These are phyloP conservation scores for Eucriotettix oculatus DNA, from an alignment of 2,888 invertebrate genomes.

Conservation along the genomic window DNA sequence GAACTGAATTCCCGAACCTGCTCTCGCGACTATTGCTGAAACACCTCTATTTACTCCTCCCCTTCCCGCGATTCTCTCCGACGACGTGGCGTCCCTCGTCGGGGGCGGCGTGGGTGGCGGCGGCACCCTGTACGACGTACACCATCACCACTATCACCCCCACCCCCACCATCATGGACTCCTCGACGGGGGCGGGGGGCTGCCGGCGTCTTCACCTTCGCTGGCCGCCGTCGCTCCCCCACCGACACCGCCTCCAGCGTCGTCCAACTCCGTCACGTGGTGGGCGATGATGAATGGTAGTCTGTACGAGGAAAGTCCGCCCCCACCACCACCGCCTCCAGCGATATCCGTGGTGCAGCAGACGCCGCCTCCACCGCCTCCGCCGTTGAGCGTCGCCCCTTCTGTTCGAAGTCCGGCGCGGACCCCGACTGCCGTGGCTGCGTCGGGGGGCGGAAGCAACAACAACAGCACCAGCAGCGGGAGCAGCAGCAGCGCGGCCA, in stretches of 20 bases:
- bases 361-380: conserved; percentile 28
- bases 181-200: conserved; percentile 61
- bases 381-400: conserved; percentile 23
- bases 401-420: no score
- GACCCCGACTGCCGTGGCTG: conserved; percentile 11
- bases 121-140: background rate
- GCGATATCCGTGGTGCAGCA: background rate
- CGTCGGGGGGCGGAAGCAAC: conserved; percentile 1
- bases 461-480: background rate
- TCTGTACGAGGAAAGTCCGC: conserved; percentile 54
- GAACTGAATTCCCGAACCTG: no score
- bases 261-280: conserved; percentile 63
- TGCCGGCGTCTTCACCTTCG: conserved; percentile 24
- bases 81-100: conserved; percentile 1
- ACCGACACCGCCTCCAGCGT: conserved; percentile 64
- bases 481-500: conserved; percentile 10
- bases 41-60: background rate
- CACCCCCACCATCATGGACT: conserved; percentile 66
- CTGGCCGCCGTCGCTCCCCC: conserved; percentile 27
- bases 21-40: no score
- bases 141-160: conserved; percentile 23
- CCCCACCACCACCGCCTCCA: conserved; percentile 22
- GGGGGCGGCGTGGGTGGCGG: background rate
- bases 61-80: background rate
- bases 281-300: conserved; percentile 75